These are phyloP conservation scores for Perca schrenkii DNA, from an alignment of 2,113 vertebrate species.

Conservation along the genomic window DNA sequence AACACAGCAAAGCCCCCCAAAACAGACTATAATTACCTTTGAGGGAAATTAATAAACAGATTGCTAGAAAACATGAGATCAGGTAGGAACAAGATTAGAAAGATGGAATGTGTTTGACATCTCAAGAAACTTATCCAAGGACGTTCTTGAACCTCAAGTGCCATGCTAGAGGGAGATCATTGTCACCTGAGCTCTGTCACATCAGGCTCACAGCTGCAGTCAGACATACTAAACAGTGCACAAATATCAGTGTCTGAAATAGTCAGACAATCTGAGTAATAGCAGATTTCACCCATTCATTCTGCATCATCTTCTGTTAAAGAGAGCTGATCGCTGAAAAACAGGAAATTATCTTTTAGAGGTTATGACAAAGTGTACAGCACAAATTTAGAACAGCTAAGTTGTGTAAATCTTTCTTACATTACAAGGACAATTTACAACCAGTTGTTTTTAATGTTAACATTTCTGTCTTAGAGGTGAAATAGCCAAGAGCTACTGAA, in stretches of 20 bases:
- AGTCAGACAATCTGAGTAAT: background rate
- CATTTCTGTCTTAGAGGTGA: slow-evolving; percentile 82
- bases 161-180: background rate
- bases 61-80: slow-evolving; percentile 15
- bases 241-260: slow-evolving; percentile 27
- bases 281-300: slow-evolving; percentile 59
- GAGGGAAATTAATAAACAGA: slow-evolving; percentile 37
- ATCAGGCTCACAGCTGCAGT: slow-evolving; percentile 17
- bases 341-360: slow-evolving; percentile 53
- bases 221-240: slow-evolving; percentile 15
- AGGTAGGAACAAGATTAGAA: background rate
- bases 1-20: background rate
- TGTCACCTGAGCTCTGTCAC: background rate
- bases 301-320: slow-evolving; percentile 94
- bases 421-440: background rate
- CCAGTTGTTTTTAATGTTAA: background rate
- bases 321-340: slow-evolving; percentile 89
- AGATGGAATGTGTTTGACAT: slow-evolving; percentile 38
- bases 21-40: background rate
- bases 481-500: slow-evolving; percentile 74
- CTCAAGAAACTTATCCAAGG: background rate
- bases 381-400: background rate
- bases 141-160: background rate
- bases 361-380: background rate
- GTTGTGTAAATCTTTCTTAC: background rate